Evolutionary conservation across 1,140 invertebrate genomes (phyloP).

Genomic region (Trigoniulus corallinus): DNA sequence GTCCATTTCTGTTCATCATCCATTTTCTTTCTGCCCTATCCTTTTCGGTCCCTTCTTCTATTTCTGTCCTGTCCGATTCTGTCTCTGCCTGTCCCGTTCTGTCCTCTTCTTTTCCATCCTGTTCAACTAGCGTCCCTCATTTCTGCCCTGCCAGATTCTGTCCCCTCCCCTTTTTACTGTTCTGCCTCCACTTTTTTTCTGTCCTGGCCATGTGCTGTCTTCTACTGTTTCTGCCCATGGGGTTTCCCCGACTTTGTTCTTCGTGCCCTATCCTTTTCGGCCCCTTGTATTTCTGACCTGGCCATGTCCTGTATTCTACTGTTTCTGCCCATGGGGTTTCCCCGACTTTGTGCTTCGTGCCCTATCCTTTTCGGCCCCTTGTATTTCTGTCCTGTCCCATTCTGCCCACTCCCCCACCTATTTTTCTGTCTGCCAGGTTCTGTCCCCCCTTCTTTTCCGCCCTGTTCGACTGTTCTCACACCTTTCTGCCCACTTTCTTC

Average conservation of each 20-base stretch:
- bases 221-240: not conserved
- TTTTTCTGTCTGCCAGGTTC: conserved; percentile 1
- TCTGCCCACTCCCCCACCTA: not conserved
- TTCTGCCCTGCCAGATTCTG: not conserved
- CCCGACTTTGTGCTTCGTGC: not conserved
- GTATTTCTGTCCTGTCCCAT: not conserved
- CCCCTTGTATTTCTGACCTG: not conserved
- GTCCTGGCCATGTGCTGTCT: not conserved
- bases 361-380: not conserved
- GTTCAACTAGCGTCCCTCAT: conserved; percentile 1
- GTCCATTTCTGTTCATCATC: not conserved
- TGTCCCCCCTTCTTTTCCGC: not conserved
- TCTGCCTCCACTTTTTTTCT: not conserved
- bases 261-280: not conserved
- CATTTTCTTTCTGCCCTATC: conserved; percentile 1
- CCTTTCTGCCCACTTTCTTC: not conserved
- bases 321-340: not conserved
- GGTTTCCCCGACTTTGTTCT: not conserved
- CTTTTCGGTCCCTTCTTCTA: not conserved
- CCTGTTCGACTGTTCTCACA: conserved; percentile 1
- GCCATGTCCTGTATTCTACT: conserved; percentile 1
- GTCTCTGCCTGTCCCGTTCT: not conserved
- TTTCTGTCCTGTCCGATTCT: not conserved
- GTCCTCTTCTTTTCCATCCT: not conserved
- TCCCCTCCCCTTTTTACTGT: conserved; percentile 1